Evolutionary conservation across 1,140 invertebrate genomes (phyloP).

Genomic region (Halotydeus destructor): DNA sequence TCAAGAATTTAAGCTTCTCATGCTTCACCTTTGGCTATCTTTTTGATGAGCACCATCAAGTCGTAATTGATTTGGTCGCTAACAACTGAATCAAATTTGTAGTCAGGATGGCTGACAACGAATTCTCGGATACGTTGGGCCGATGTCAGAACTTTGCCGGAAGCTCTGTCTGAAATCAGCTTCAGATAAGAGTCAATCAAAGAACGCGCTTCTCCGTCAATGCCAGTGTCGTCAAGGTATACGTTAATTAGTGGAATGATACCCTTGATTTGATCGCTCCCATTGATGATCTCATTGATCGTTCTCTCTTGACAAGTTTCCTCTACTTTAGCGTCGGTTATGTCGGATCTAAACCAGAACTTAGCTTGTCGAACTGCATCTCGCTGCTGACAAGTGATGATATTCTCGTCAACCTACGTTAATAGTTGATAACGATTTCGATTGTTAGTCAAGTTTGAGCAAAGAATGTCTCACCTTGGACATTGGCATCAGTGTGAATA

Average conservation of each 20-base stretch:
- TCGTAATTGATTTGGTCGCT: conserved; percentile 74
- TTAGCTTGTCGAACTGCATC: conserved; percentile 56
- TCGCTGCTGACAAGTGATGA: conserved; percentile 70
- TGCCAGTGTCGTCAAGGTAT: conserved; percentile 73
- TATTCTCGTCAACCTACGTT: conserved; percentile 77
- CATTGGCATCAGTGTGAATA: conserved; percentile 89
- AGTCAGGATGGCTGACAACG: conserved; percentile 65
- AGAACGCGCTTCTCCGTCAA: conserved; percentile 84
- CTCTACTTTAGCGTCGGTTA: too few species aligned
- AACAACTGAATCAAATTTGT: conserved; percentile 70
- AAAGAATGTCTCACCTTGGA: conserved; percentile 47
- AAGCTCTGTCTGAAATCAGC: conserved; percentile 67
- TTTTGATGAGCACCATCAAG: too few species aligned
- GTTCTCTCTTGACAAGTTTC: conserved; percentile 40
- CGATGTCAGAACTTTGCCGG: conserved; percentile 39
- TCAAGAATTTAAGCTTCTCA: too few species aligned
- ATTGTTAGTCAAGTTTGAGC: conserved; percentile 23
- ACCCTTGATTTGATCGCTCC: conserved; percentile 68
- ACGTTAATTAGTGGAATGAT: conserved; percentile 73
- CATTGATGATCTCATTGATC: conserved; percentile 87
- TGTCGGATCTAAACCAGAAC: conserved; percentile 78
- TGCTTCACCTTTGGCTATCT: too few species aligned
- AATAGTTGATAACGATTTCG: conserved; percentile 2
- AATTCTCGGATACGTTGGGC: conserved; percentile 28
- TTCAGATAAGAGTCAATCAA: conserved; percentile 87